These are phyloP conservation scores for Cynopterus brachyotis DNA, from an alignment of 2,113 vertebrate species.

Conservation along the genomic window DNA sequence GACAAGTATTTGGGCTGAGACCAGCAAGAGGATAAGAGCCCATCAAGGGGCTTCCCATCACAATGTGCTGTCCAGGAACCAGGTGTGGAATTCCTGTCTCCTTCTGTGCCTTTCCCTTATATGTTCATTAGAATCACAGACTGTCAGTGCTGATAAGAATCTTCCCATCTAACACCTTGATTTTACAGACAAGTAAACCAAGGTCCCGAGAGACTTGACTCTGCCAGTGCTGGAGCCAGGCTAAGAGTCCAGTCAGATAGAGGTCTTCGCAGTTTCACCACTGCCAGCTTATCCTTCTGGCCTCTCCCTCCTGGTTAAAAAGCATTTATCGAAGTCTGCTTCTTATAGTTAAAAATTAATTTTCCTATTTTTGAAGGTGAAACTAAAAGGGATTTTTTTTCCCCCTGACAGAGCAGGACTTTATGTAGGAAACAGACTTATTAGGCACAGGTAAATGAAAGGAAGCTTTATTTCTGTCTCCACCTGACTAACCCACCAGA, in stretches of 20 bases:
- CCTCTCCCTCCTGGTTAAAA: background rate
- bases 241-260: background rate
- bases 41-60: background rate
- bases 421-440: background rate
- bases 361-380: background rate
- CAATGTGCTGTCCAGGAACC: background rate
- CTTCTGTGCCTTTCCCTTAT: background rate
- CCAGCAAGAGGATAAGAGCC: background rate
- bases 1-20: background rate
- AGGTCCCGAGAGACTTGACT: background rate
- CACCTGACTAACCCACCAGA: background rate
- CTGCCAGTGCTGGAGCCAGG: background rate
- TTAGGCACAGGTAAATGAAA: background rate
- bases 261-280: background rate
- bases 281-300: background rate
- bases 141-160: background rate
- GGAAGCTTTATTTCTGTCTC: background rate
- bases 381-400: background rate
- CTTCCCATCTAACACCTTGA: background rate
- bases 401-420: background rate
- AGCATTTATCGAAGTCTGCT: background rate
- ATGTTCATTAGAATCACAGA: background rate
- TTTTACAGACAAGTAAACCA: background rate
- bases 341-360: background rate
- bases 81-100: background rate